Evolutionary conservation across 2,113 vertebrate genomes (phyloP).

Genomic region (Dicentrarchus labrax): DNA sequence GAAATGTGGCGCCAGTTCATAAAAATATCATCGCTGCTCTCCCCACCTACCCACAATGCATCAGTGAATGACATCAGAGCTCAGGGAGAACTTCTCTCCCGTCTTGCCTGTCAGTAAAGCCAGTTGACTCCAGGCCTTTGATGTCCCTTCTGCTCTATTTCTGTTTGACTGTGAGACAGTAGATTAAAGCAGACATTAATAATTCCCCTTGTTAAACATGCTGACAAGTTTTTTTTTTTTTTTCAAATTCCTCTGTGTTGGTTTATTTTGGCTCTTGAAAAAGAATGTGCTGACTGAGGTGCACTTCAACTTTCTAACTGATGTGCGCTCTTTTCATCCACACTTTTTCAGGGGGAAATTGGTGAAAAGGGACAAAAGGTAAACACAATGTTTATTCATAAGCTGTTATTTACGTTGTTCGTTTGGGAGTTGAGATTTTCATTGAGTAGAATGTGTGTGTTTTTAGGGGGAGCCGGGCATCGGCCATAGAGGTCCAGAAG

Average conservation of each 20-base stretch:
- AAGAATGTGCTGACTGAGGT: slow-evolving; percentile 13
- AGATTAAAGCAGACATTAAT: slow-evolving; percentile 78
- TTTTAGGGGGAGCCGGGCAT: slow-evolving; percentile 90
- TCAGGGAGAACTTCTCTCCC: slow-evolving; percentile 39
- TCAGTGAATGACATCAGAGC: slow-evolving; percentile 68
- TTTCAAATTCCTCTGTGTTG: slow-evolving; percentile 49
- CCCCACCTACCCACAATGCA: slow-evolving; percentile 53
- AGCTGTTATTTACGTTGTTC: neutral
- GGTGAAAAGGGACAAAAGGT: slow-evolving; percentile 93
- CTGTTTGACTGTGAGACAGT: slow-evolving; percentile 63
- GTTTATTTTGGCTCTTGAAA: slow-evolving; percentile 48
- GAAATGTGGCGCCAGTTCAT: slow-evolving; percentile 58
- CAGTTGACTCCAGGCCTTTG: slow-evolving; percentile 70
- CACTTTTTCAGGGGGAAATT: slow-evolving; percentile 83
- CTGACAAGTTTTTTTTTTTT: slow-evolving; percentile 49
- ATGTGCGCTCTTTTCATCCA: slow-evolving; percentile 39
- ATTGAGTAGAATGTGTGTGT: neutral
- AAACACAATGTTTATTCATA: slow-evolving; percentile 33
- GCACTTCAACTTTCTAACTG: slow-evolving; percentile 9
- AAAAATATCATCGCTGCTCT: slow-evolving; percentile 43
- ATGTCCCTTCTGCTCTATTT: slow-evolving; percentile 77
- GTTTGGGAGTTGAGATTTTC: neutral
- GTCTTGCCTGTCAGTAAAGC: slow-evolving; percentile 65
- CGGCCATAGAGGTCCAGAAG: slow-evolving; percentile 89
- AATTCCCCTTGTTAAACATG: slow-evolving; percentile 72